Percentiles rank a stretch among this genome's conserved stretches.
phyloP scores from a whole-genome alignment of 1,140 invertebrate species.

The Danaus plexippus region DNA sequence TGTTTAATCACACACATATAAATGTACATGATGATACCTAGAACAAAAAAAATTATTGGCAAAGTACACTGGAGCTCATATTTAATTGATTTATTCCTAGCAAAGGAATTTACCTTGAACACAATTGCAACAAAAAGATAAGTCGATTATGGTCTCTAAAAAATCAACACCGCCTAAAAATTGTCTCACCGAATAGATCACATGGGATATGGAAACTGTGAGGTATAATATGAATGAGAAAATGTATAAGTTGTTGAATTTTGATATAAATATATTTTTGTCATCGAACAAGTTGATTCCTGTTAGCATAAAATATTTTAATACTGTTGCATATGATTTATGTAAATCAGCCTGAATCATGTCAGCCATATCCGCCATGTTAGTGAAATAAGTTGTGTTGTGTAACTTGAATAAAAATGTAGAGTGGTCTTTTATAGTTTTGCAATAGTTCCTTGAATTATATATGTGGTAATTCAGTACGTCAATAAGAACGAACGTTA shows the following conservation, averaged over 20 bases:
- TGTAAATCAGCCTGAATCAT: slow-evolving; percentile 20
- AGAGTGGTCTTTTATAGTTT: not conserved
- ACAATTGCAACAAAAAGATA: slow-evolving; percentile 19
- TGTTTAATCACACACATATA: no score
- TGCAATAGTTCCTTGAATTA: not conserved
- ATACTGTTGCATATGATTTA: slow-evolving; percentile 20
- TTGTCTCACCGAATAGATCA: slow-evolving; percentile 12
- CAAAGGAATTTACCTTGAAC: slow-evolving; percentile 17
- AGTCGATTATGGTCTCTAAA: slow-evolving; percentile 17
- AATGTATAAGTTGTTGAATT: slow-evolving; percentile 13
- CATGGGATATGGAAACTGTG: slow-evolving; percentile 8
- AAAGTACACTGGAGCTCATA: no score
- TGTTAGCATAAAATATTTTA: slow-evolving; percentile 17
- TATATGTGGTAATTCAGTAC: no score
- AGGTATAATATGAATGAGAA: slow-evolving; percentile 10
- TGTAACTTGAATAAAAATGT: slow-evolving; percentile 1
- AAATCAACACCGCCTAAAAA: slow-evolving; percentile 7
- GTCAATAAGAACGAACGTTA: no score
- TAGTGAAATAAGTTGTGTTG: not conserved
- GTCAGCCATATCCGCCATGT: slow-evolving; percentile 14
- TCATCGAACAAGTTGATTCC: slow-evolving; percentile 24
- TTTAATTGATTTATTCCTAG: no score
- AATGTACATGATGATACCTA: no score
- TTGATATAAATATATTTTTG: slow-evolving; percentile 14
- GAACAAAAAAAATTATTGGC: no score